These are phyloP conservation scores for Ornithoptera priamus DNA, from an alignment of 2,888 invertebrate genomes.

Conservation along the genomic window DNA sequence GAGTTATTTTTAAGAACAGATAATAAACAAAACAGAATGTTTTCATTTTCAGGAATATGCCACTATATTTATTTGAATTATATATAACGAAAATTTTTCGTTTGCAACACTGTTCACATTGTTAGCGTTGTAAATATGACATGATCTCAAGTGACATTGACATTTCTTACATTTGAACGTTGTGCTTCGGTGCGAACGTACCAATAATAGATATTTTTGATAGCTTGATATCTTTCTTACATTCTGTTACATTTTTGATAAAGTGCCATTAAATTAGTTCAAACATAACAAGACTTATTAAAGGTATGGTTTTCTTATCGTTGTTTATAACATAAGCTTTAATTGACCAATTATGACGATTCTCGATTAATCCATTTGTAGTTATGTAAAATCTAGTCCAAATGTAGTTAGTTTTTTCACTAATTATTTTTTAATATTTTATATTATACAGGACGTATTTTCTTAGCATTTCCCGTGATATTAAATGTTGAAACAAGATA, in stretches of 20 bases:
- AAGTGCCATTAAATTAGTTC: no score
- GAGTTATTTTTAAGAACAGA: no score
- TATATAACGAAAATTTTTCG: no score
- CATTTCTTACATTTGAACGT: background rate
- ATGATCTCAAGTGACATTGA: background rate
- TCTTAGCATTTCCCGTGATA: no score
- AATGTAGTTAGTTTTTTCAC: background rate
- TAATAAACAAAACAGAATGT: no score
- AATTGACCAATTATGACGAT: background rate
- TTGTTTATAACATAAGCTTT: background rate
- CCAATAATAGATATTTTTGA: background rate
- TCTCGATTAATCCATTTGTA: constrained; percentile 1
- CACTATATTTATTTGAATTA: no score
- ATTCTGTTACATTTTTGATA: background rate
- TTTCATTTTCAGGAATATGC: no score
- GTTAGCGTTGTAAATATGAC: background rate
- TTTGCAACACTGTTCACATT: no score
- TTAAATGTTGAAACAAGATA: no score
- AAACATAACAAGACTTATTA: background rate
- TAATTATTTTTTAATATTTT: background rate
- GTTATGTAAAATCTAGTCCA: background rate
- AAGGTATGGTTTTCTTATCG: background rate
- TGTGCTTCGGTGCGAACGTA: background rate
- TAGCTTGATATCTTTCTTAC: background rate
- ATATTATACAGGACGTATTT: no score